Evolutionary conservation across 2,888 invertebrate species (phyloP), one percentile per base, ranked within the genome.

Genomic region (Parapristionchus giblindavisi): DNA sequence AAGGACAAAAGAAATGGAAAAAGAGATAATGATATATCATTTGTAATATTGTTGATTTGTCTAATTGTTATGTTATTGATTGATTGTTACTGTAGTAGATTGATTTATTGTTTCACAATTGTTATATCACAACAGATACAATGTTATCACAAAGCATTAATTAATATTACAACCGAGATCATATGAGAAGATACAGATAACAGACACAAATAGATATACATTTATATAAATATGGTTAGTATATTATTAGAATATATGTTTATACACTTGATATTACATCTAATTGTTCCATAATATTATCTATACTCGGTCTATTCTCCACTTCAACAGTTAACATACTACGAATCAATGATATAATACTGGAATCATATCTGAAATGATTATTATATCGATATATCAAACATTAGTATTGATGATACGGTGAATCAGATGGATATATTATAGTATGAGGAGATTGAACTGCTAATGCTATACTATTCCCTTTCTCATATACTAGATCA

Each of bases 381-480:
- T 3, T 2, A 17, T 5, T 5, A 8, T 51, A 24, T 1, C n/a
- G 51, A 14, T 51, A 51, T n/a, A 51, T 51, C 17, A 17, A n/a
- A 14, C n/a, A 51, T 17, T 51, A 51, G n/a, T 51, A n/a, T n/a
- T n/a, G n/a, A n/a, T n/a, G 43, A 43, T 5, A 65, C 80, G 80
- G 77, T 43, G 77, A 75, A 36, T 80, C 77, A 11, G 40, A 8
- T 1, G 81, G 73, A 75, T 82, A 83, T 27, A 75, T 70, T 29
- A 85, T 80, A 66, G 75, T 81, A 8, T 84, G 77, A 4, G 84
- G 83, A 73, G 79, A 82, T 70, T 84, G 85, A 2, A 93, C 93
- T 75, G 94, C 94, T 79, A 95, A 89, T 54, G 94, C 94, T 17
- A 95, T 93, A 82, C 94, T 94, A 88, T 94, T 94, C 1, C 94